Conservation (phyloP, 2,888 invertebrate species). For the Oscheius sp. region DNA sequence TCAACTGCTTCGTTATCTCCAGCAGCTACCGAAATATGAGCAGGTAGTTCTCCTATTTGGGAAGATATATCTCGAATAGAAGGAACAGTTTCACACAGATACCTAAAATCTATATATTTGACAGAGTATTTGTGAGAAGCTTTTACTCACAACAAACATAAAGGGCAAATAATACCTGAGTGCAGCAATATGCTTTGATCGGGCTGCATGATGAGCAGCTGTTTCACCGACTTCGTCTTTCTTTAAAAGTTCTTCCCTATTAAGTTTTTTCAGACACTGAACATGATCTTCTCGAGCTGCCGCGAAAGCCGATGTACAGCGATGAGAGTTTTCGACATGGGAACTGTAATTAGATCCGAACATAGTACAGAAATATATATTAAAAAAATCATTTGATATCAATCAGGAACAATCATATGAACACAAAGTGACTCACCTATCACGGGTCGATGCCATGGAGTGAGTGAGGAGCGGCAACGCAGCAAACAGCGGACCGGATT, state of each 20-base stretch:
- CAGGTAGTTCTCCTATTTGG: slow-evolving; percentile 52
- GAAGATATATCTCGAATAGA: slow-evolving; percentile 48
- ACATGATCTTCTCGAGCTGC: slow-evolving; percentile 11
- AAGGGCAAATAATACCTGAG: slow-evolving; percentile 11
- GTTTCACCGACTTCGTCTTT: slow-evolving; percentile 21
- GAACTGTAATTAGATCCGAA: background rate
- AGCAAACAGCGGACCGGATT: too few relatives aligned
- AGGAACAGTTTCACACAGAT: slow-evolving; percentile 51
- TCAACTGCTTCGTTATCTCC: slow-evolving; percentile 44
- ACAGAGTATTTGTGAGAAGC: background rate
- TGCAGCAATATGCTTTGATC: slow-evolving; percentile 6
- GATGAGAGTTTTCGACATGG: background rate
- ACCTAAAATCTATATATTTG: slow-evolving; percentile 34
- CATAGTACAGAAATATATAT: background rate
- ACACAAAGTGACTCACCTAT: slow-evolving; percentile 15
- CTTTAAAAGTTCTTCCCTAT: slow-evolving; percentile 4
- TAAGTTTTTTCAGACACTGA: background rate
- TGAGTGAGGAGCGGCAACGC: slow-evolving; percentile 13
- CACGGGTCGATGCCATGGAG: slow-evolving; percentile 22
- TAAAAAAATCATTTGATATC: background rate
- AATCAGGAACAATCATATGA: background rate
- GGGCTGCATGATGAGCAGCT: slow-evolving; percentile 19
- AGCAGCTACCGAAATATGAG: slow-evolving; percentile 47
- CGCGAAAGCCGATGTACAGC: background rate
- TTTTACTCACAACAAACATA: slow-evolving; percentile 6